A percentile compares a stretch with the other conserved stretches of the same genome.
Evolutionary conservation across 2,888 invertebrate species (phyloP).

Genomic region (Piscicola geometra): DNA sequence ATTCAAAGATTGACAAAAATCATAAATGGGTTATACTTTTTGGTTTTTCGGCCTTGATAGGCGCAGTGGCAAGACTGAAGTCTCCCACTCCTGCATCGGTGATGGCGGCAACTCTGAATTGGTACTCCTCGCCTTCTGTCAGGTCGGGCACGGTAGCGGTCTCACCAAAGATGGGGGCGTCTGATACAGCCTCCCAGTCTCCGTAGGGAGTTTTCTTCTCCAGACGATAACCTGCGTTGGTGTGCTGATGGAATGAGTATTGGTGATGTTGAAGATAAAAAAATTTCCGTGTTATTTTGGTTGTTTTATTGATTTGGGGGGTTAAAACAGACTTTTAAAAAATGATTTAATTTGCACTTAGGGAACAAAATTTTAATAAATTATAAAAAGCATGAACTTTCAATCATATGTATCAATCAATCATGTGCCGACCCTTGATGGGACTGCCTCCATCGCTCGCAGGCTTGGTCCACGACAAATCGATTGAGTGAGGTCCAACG

Average conservation of each 20-base stretch:
- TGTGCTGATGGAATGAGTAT: too few species aligned
- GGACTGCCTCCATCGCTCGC: constrained; percentile 83
- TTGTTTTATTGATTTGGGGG: not conserved
- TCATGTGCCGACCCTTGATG: constrained; percentile 68
- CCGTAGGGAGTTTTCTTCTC: constrained; percentile 73
- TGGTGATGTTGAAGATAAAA: too few species aligned
- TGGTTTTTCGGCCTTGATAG: constrained; percentile 70
- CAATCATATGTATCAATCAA: too few species aligned
- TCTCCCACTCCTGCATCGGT: constrained; percentile 88
- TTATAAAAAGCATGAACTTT: too few species aligned
- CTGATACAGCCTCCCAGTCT: constrained; percentile 93
- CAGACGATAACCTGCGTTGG: constrained; percentile 69
- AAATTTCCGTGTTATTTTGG: too few species aligned
- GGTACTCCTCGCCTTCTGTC: constrained; percentile 84
- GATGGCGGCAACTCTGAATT: constrained; percentile 89
- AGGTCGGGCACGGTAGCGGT: constrained; percentile 80
- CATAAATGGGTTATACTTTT: constrained; percentile 46
- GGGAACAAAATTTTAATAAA: too few species aligned
- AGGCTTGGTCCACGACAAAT: constrained; percentile 88
- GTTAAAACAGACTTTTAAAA: not conserved
- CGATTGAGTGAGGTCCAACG: constrained; percentile 79
- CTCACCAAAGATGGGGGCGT: constrained; percentile 82
- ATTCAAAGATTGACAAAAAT: too few species aligned
- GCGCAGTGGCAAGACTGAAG: constrained; percentile 84
- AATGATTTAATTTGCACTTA: not conserved